Evolutionary conservation across 2,797 vertebrate genomes (phyloP), one percentile per base, ranked within the genome.

Genomic region (Distichodus sexfasciatus): DNA sequence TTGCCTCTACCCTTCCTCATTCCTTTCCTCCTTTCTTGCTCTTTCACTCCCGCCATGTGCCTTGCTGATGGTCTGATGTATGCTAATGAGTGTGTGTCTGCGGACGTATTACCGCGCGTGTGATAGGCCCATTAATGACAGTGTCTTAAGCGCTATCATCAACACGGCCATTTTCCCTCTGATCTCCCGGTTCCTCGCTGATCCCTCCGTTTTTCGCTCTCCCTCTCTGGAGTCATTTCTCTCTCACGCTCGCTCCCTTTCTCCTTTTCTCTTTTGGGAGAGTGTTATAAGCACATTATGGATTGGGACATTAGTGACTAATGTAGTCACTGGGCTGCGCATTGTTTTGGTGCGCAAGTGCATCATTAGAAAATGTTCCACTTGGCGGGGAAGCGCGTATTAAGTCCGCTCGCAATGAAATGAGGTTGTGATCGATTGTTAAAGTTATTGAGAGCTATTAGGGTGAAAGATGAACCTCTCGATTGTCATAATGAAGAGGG

Each of bases 361-460:
- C 91, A 88, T 93, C 92, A 91, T 94, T 93, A 94, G 91, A 92
- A 88, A 81, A 90, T 82, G 90, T 90, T 94, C 93, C 93, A 93
- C 92, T 91, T 81, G 89, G 91, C 86, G 81, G 84, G 89, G 90
- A 91, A 92, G 89, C 91, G 84, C 88, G 87, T 84, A 91, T 93
- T 86, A 93, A 92, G 90, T 86, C 89, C 86, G 83, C 86, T 86
- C 4, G 1, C 87, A 89, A 91, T 92, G 90, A 94, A 95, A 94
- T 89, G 90, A 94, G 92, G 90, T 89, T 89, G 89, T 94, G 94
- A 94, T 94, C 91, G 91, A 95, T 94, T 90, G 90, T 92, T 90
- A 92, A 92, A 93, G 90, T 93, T 92, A 92, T 92, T 85, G 88
- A 83, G 85, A 90, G 89, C 92, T 92, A 93, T 92, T 93, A 92